Evolutionary conservation across 2,113 vertebrate species (phyloP).

Genomic region (Choloepus hoffmanni): DNA sequence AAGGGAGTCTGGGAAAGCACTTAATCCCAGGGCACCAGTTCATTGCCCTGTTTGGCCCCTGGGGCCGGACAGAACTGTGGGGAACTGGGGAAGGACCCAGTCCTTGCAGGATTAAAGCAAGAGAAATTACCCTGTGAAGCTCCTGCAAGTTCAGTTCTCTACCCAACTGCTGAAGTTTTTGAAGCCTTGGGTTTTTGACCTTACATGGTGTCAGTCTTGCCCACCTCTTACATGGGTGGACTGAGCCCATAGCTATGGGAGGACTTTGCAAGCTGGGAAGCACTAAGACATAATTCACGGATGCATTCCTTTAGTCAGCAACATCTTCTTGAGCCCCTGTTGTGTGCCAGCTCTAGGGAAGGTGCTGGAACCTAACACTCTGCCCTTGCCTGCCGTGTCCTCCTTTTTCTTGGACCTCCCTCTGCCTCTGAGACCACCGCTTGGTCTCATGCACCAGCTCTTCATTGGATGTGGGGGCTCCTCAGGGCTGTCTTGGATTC

Average conservation of each 20-base stretch:
- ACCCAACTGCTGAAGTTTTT: too few species aligned
- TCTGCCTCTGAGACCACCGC: background rate
- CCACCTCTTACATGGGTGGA: background rate
- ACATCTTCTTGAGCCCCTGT: background rate
- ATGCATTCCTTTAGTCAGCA: fast-evolving
- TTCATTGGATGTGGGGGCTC: background rate
- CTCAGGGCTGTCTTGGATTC: background rate
- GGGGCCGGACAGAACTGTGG: background rate
- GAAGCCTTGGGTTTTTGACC: background rate
- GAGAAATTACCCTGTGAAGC: background rate
- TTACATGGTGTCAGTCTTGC: fast-evolving
- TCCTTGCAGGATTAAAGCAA: background rate
- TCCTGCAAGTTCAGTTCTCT: background rate
- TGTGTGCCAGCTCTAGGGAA: background rate
- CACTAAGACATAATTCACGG: fast-evolving
- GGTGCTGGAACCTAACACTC: background rate
- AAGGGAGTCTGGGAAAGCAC: constrained; percentile 69
- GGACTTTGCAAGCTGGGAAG: background rate
- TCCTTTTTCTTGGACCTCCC: background rate
- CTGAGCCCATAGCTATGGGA: fast-evolving
- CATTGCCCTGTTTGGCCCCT: constrained; percentile 38
- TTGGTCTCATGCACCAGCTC: fast-evolving
- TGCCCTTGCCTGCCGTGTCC: background rate
- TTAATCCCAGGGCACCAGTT: constrained; percentile 70
- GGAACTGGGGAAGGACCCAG: background rate